phyloP scores from a whole-genome alignment of 2,797 vertebrate species.

The Ambastaia sidthimunki region DNA sequence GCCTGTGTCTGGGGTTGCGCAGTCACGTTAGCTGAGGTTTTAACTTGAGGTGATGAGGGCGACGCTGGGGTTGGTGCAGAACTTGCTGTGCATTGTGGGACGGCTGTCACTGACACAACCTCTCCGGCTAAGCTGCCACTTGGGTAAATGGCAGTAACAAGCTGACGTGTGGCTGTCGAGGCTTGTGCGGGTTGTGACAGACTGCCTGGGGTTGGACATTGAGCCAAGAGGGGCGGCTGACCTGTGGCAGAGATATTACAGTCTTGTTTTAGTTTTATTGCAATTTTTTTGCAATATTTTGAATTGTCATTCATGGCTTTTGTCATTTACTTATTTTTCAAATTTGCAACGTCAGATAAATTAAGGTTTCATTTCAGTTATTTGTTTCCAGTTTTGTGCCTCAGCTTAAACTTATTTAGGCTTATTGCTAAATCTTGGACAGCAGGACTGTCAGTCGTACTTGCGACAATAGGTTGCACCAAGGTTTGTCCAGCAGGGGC shows the following conservation, averaged over 20 bases:
- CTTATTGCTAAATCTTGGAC: neutral
- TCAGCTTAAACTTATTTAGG: no score
- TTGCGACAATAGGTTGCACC: slow-evolving; percentile 83
- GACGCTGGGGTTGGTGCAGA: slow-evolving; percentile 65
- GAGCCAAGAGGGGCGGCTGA: slow-evolving; percentile 80
- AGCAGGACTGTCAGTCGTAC: slow-evolving; percentile 53
- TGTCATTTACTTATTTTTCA: no score
- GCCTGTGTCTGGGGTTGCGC: slow-evolving; percentile 48
- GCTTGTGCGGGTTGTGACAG: slow-evolving; percentile 75
- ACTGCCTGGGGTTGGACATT: slow-evolving; percentile 74
- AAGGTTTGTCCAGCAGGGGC: slow-evolving; percentile 81
- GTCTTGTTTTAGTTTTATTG: no score
- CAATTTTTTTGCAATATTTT: no score
- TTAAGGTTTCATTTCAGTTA: no score
- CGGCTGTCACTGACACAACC: slow-evolving; percentile 74
- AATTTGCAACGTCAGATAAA: no score
- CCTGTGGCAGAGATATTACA: slow-evolving; percentile 60
- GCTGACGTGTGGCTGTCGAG: slow-evolving; percentile 66
- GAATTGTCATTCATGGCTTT: no score
- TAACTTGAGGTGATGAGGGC: slow-evolving; percentile 61
- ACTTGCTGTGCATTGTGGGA: slow-evolving; percentile 22
- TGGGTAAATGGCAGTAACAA: slow-evolving; percentile 86
- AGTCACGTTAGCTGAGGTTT: slow-evolving; percentile 51
- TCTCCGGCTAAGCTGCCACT: slow-evolving; percentile 73
- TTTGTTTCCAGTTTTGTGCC: no score